Conservation (phyloP, 2,888 invertebrate species). For the Watsonalla binaria region DNA sequence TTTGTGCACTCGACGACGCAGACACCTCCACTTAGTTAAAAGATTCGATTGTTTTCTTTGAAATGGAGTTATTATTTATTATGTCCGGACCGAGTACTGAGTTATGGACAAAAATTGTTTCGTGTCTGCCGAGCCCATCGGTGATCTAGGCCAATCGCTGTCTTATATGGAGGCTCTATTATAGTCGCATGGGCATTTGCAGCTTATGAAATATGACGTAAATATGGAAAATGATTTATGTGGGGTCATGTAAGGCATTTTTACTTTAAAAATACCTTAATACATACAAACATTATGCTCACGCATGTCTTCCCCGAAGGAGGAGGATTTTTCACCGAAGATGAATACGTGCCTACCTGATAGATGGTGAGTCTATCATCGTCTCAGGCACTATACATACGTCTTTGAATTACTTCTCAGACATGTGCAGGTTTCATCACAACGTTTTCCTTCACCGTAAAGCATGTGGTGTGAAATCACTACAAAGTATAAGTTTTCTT, state of each 20-base stretch:
- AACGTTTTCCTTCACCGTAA: too few relatives aligned
- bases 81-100: conserved; percentile 28
- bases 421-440: too few relatives aligned
- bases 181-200: conserved; percentile 33
- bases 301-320: too few relatives aligned
- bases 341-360: too few relatives aligned
- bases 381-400: too few relatives aligned
- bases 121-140: conserved; percentile 55
- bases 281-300: too few relatives aligned
- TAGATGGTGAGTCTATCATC: too few relatives aligned
- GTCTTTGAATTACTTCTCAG: too few relatives aligned
- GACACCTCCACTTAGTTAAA: conserved; percentile 53
- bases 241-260: neutral
- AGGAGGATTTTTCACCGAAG: too few relatives aligned
- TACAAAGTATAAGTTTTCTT: too few relatives aligned
- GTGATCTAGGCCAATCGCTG: conserved; percentile 54
- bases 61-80: conserved; percentile 39
- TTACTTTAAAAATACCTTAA: neutral
- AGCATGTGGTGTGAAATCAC: too few relatives aligned
- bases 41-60: conserved; percentile 58
- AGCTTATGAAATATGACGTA: neutral
- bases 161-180: conserved; percentile 66
- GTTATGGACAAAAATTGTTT: conserved; percentile 55
- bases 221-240: neutral
- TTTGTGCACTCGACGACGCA: conserved; percentile 44